Evolutionary conservation across 1,140 invertebrate species (phyloP), one percentile per base, ranked within the genome.

Genomic region (Drosophila albomicans): DNA sequence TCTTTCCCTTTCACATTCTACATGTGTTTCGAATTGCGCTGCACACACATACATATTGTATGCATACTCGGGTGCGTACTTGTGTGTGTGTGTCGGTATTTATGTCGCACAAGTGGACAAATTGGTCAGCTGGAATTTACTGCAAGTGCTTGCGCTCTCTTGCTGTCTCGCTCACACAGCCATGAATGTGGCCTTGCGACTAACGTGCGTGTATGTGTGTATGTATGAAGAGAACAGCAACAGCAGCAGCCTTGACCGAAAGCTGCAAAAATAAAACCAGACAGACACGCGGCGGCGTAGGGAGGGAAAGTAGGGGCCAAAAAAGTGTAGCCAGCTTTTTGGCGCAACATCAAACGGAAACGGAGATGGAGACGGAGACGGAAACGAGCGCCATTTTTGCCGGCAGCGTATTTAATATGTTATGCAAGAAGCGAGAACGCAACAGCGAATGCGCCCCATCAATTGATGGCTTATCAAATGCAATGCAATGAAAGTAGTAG

Each of bases 61-160:
- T 67, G n/a, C 35, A 75, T 62, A 10, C 35, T 8, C 62, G 20
- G 0, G 20, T 5, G 49, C 2, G 72, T 51, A 62, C 58, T 6
- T 35, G 28, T 13, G 74, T 20, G 62, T 51, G 28, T 56, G 38
- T 64, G 64, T 64, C 51, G 63, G 41, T 66, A 72, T 69, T 38
- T 48, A 41, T 58, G 68, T 71, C 46, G 58, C 65, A 68, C 56
- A 74, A 61, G 45, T 70, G 72, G 66, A 63, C 66, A 57, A 72
- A 76, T 58, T 58, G 61, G 74, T 59, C 61, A 52, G 57, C 45
- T 45, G 43, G 43, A 58, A 75, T 58, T 75, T 52, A 49, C 41
- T 73, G 65, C 70, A 78, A 67, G 54, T 57, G 13, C 38, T 41
- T 13, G 28, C 28, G 25, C 28, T n/a, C 51, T 56, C 13, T 8